Evolutionary conservation across 2,888 invertebrate genomes (phyloP), one percentile per base, ranked within the genome.

Genomic region (Drosophila multiciliata): DNA sequence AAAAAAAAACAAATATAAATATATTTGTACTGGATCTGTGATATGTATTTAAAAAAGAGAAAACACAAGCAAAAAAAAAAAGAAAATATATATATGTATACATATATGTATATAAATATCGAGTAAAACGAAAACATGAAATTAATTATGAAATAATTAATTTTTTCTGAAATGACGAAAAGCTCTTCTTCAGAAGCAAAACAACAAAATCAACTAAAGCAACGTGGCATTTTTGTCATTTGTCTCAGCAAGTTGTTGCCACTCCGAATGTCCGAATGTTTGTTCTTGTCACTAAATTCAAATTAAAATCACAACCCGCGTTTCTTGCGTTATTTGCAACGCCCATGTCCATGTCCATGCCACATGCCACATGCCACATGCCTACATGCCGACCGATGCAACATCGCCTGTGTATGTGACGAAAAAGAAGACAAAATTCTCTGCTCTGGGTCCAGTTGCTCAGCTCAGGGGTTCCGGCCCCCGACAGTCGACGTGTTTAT

Each of bases 11-110:
- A 90, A 90, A 91, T 90, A 70, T 83, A 60, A 67, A 70, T 81
- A 83, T 89, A 85, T 85, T 92, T 91, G 92, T 91, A 91, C 92
- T 92, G 92, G 91, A 92, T 92, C 92, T 92, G 92, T 92, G 92
- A 92, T 92, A 92, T 92, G 92, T 92, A 92, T 92, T 92, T 78
- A 91, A 89, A 77, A 55, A 67, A 59, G 53, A 78, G 61, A 80
- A 75, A 85, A 69, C 63, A 78, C 82, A 75, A 60, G 60, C 52
- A 35, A 75, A 82, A 66, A 50, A 77, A 74, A 66, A 67, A 71
- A 81, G 60, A 59, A 55, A 72, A 66, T 70, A 67, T 45, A 75
- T 73, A 73, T 75, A 68, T 69, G 73, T 79, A 73, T 81, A 71
- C 73, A 74, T 82, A 73, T 85, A 86, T 83, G 73, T 73, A 65